These are phyloP conservation scores for Benitochromis conjunctus DNA, from an alignment of 2,113 vertebrate species.

Conservation along the genomic window DNA sequence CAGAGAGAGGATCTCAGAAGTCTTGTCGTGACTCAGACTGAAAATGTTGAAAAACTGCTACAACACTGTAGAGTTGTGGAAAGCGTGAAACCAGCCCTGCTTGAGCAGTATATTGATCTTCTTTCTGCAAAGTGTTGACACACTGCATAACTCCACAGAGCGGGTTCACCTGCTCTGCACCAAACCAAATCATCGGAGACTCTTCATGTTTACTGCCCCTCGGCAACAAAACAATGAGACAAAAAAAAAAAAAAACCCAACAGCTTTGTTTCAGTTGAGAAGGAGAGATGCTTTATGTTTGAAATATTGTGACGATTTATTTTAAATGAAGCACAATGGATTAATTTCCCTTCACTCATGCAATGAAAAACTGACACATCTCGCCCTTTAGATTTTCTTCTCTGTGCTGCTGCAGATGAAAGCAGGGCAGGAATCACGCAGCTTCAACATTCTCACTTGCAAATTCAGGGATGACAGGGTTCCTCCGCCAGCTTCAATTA, in stretches of 20 bases:
- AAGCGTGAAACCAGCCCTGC: constrained; percentile 14
- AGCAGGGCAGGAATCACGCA: constrained; percentile 52
- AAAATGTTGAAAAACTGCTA: constrained; percentile 8
- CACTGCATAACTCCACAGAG: constrained; percentile 50
- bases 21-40: constrained; percentile 32
- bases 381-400: constrained; percentile 35
- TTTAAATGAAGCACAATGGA: constrained; percentile 36
- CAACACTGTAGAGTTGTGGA: neutral
- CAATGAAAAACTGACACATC: constrained; percentile 34
- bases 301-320: constrained; percentile 9
- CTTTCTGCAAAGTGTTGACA: constrained; percentile 59
- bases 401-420: constrained; percentile 54
- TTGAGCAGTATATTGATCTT: constrained; percentile 65
- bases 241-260: neutral
- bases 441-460: constrained; percentile 60
- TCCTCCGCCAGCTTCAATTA: constrained; percentile 67
- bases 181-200: constrained; percentile 55
- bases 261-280: neutral
- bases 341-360: constrained; percentile 21
- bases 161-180: constrained; percentile 55
- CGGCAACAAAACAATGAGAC: constrained; percentile 47
- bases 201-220: constrained; percentile 59
- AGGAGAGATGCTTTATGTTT: neutral
- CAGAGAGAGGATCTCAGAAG: constrained; percentile 1
- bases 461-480: constrained; percentile 69